A percentile compares a stretch with the other conserved stretches of the same genome.
phyloP scores from a whole-genome alignment of 2,888 invertebrate genomes.

The Flexamia atlantica region DNA sequence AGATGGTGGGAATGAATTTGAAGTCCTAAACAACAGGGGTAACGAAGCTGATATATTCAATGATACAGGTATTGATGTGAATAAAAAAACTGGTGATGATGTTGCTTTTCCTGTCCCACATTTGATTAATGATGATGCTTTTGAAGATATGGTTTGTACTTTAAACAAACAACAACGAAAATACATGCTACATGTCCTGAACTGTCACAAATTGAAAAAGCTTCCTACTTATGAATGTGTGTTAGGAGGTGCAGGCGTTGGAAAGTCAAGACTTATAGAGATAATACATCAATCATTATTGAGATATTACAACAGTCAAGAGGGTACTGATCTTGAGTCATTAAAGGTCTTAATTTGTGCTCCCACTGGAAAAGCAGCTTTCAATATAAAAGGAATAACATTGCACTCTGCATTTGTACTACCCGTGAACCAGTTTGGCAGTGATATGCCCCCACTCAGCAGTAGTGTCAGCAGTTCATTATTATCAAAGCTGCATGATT shows the following conservation, averaged over 20 bases:
- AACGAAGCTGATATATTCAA: constrained; percentile 50
- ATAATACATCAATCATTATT: constrained; percentile 65
- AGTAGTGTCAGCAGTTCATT: constrained; percentile 62
- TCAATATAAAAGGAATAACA: constrained; percentile 65
- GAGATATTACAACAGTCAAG: constrained; percentile 53
- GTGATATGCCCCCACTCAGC: constrained; percentile 60
- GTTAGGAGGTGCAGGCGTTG: not conserved
- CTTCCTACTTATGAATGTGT: not conserved
- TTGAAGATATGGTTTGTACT: not conserved
- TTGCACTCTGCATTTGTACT: constrained; percentile 66
- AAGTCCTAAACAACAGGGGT: constrained; percentile 40
- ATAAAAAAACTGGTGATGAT: not conserved
- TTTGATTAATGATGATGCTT: not conserved
- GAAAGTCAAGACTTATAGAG: constrained; percentile 66
- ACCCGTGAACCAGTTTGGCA: constrained; percentile 62
- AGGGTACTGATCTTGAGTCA: constrained; percentile 49
- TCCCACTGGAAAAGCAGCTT: constrained; percentile 68
- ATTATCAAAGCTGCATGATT: constrained; percentile 61
- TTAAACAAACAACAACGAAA: not conserved
- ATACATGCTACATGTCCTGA: not conserved
- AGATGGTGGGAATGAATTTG: constrained; percentile 39
- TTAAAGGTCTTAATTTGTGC: constrained; percentile 64
- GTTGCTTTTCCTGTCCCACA: not conserved
- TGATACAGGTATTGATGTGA: not conserved
- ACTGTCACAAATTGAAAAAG: not conserved